These are phyloP conservation scores for Cliona cf. orientalis DNA, from an alignment of 37 sponge, comb jelly and placozoan genomes.

Conservation along the genomic window DNA sequence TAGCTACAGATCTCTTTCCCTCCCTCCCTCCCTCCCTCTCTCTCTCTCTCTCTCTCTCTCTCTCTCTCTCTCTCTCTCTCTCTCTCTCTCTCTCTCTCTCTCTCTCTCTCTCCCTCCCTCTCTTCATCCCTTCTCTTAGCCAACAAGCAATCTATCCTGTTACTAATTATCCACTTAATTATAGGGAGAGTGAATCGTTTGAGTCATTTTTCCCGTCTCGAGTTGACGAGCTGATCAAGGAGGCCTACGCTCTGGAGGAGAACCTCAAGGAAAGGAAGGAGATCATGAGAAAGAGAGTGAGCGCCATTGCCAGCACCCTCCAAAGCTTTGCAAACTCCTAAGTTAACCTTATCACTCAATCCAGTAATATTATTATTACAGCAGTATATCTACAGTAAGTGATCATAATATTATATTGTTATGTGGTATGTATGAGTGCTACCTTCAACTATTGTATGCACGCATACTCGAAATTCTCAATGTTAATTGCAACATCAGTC, in stretches of 20 bases:
- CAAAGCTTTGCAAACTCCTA: neutral
- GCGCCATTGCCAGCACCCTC: slow-evolving; percentile 32
- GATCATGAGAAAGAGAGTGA: slow-evolving; percentile 39
- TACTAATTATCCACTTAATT: neutral
- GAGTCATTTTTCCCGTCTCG: slow-evolving; percentile 52
- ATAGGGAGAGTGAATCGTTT: slow-evolving; percentile 71
- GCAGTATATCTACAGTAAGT: no score
- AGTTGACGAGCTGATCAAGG: slow-evolving; percentile 72
- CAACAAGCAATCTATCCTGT: neutral
- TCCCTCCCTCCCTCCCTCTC: no score
- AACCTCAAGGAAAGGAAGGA: slow-evolving; percentile 50
- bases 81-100: neutral
- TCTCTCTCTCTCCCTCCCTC: slow-evolving; percentile 23
- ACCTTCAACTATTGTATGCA: no score
- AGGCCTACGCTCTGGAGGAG: slow-evolving; percentile 57
- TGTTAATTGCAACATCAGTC: no score
- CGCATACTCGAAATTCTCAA: no score
- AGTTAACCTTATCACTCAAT: neutral
- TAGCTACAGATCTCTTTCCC: no score
- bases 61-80: slow-evolving; percentile 9
- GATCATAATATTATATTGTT: no score
- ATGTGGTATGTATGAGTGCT: no score
- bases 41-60: slow-evolving; percentile 23
- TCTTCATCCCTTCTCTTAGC: neutral
- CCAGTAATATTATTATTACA: neutral